These are phyloP conservation scores for Hippocampus kuda DNA, from an alignment of 2,797 vertebrate genomes.

Conservation along the genomic window DNA sequence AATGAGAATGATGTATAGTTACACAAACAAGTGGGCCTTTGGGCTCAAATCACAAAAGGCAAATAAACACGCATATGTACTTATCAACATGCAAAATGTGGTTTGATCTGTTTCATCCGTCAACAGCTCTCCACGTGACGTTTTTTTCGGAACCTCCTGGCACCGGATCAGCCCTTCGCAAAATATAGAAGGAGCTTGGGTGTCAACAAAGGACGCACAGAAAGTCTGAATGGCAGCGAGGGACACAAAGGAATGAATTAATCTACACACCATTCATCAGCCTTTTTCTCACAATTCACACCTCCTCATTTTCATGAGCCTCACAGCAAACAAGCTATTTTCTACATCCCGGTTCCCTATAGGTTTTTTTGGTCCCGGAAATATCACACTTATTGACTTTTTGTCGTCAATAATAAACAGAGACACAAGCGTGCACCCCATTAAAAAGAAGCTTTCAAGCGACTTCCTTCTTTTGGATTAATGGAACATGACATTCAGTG, in stretches of 20 bases:
- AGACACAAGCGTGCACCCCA: not conserved
- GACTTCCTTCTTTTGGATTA: not conserved
- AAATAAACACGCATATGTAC: slow-evolving; percentile 21
- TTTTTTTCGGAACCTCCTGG: slow-evolving; percentile 30
- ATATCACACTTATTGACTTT: not conserved
- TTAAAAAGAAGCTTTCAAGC: not conserved
- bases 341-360: too few relatives aligned
- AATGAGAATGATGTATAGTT: slow-evolving; percentile 17
- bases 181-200: slow-evolving; percentile 22
- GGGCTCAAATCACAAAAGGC: slow-evolving; percentile 13
- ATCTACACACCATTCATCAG: slow-evolving; percentile 40
- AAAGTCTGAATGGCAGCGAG: slow-evolving; percentile 26
- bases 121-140: slow-evolving; percentile 17
- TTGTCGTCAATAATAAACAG: not conserved
- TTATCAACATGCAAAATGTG: slow-evolving; percentile 17
- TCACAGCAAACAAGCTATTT: slow-evolving; percentile 27
- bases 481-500: slow-evolving; percentile 15
- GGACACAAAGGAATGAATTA: slow-evolving; percentile 39
- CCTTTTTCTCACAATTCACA: slow-evolving; percentile 34
- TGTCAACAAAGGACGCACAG: slow-evolving; percentile 38
- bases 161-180: slow-evolving; percentile 22
- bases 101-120: slow-evolving; percentile 14
- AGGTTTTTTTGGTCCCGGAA: not conserved
- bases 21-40: slow-evolving; percentile 21
- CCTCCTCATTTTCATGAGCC: slow-evolving; percentile 30